A percentile compares a stretch with the other conserved stretches of the same genome.
phyloP scores from a whole-genome alignment of 2,888 invertebrate species.

The Eilema depressum region DNA sequence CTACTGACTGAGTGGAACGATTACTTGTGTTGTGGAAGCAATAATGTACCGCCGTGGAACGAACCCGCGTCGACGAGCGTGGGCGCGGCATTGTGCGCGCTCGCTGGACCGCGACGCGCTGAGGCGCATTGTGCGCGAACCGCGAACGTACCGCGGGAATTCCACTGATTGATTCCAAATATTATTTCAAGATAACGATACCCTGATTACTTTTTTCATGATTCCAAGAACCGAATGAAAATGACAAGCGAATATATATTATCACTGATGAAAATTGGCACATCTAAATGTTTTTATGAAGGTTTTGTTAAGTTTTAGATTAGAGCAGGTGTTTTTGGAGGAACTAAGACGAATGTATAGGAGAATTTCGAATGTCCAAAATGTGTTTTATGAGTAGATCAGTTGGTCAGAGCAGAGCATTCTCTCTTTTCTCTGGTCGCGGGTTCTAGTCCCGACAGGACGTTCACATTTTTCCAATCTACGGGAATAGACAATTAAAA shows the following conservation, averaged over 20 bases:
- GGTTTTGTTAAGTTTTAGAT: too few relatives aligned
- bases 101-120: conserved; percentile 23
- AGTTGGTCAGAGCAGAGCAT: too few relatives aligned
- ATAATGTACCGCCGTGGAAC: conserved; percentile 28
- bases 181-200: not conserved
- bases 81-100: conserved; percentile 35
- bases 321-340: not conserved
- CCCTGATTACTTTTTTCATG: not conserved
- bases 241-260: not conserved
- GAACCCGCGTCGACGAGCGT: conserved; percentile 6
- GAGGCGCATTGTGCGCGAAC: conserved; percentile 15
- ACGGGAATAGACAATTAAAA: too few relatives aligned
- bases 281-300: not conserved
- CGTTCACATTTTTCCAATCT: too few relatives aligned
- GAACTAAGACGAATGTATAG: too few relatives aligned
- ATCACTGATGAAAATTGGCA: not conserved
- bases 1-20: conserved; percentile 22
- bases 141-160: conserved; percentile 9
- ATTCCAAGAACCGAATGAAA: not conserved
- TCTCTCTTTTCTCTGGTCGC: too few relatives aligned
- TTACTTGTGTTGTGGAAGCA: conserved; percentile 34
- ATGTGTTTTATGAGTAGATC: too few relatives aligned
- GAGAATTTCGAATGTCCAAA: too few relatives aligned
- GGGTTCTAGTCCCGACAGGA: too few relatives aligned
- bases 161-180: conserved; percentile 8